Evolutionary conservation across 2,888 invertebrate genomes (phyloP).

Genomic region (Rhingia campestris): DNA sequence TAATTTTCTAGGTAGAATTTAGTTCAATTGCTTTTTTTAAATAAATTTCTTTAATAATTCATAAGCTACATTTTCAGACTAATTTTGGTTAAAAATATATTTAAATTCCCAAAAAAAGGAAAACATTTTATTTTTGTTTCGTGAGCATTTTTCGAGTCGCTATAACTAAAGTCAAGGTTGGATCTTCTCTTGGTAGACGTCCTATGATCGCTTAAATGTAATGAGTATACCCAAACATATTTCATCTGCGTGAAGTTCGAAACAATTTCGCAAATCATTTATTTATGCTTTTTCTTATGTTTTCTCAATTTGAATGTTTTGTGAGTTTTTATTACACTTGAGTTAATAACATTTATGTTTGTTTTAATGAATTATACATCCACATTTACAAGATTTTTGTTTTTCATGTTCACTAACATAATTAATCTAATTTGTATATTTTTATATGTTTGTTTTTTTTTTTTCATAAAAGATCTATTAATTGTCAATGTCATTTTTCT

Average conservation of each 20-base stretch:
- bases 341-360: constrained; percentile 27
- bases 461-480: constrained; percentile 51
- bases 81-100: no score
- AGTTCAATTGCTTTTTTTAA: no score
- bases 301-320: constrained; percentile 38
- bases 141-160: no score
- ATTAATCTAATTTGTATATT: background rate
- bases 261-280: constrained; percentile 54
- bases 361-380: constrained; percentile 41
- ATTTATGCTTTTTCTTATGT: constrained; percentile 39
- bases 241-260: constrained; percentile 39
- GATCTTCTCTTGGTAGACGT: no score
- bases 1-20: no score
- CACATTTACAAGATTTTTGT: constrained; percentile 52
- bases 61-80: no score
- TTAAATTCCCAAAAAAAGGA: no score
- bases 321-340: constrained; percentile 15
- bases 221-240: background rate
- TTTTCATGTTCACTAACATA: constrained; percentile 42
- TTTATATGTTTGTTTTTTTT: constrained; percentile 13
- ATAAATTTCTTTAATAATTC: no score
- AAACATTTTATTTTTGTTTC: no score
- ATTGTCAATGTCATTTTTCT: constrained; percentile 67
- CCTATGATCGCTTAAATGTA: no score
- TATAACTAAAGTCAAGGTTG: no score